Evolutionary conservation across 1,140 invertebrate genomes (phyloP).

Genomic region (Pemphigus obesinymphae): DNA sequence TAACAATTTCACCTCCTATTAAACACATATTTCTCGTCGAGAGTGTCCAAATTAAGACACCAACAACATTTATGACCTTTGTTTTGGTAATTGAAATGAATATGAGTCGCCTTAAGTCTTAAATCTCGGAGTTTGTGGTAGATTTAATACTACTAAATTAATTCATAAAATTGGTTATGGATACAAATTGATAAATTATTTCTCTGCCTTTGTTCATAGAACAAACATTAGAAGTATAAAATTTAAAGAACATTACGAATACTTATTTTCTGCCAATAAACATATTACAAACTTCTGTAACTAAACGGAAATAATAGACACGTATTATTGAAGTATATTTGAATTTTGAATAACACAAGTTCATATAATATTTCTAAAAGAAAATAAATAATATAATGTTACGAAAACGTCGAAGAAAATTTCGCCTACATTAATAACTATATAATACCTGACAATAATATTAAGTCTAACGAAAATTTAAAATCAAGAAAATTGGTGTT

Average conservation of each 20-base stretch:
- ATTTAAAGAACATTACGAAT: background rate
- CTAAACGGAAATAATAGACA: background rate
- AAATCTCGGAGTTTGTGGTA: background rate
- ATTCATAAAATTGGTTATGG: background rate
- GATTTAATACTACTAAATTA: background rate
- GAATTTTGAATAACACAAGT: too few relatives aligned
- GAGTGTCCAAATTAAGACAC: conserved; percentile 16
- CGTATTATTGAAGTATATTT: too few relatives aligned
- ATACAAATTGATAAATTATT: background rate
- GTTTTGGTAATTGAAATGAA: conserved; percentile 30
- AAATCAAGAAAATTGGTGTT: background rate
- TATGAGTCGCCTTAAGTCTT: background rate
- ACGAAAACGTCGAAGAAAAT: too few relatives aligned
- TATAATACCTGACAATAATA: background rate
- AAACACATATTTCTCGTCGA: conserved; percentile 7
- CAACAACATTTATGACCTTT: conserved; percentile 20
- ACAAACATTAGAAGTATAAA: too few relatives aligned
- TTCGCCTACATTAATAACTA: background rate
- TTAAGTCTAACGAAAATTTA: background rate
- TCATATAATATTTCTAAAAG: too few relatives aligned
- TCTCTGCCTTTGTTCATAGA: too few relatives aligned
- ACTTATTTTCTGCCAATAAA: background rate
- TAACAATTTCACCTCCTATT: background rate
- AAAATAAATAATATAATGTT: background rate
- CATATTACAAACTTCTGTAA: background rate